phyloP scores from a whole-genome alignment of 2,888 invertebrate genomes.

The Lamellibrachia columna region DNA sequence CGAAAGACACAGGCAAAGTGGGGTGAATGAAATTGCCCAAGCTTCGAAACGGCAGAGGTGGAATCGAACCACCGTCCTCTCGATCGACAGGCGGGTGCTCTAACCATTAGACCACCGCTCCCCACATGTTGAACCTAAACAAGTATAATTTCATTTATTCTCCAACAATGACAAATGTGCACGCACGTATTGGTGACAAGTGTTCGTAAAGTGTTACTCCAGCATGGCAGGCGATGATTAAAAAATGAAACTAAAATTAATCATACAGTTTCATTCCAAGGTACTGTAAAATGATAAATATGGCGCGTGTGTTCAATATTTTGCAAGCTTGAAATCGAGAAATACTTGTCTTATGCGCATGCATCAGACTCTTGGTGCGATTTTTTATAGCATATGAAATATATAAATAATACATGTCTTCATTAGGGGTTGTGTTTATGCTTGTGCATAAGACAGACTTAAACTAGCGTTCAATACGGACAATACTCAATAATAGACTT shows the following conservation, averaged over 20 bases:
- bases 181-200: too few relatives aligned
- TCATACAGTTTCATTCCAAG: neutral
- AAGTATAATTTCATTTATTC: too few relatives aligned
- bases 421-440: neutral
- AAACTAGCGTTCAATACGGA: neutral
- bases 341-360: neutral
- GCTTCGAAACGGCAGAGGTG: too few relatives aligned
- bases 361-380: neutral
- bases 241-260: neutral
- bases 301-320: neutral
- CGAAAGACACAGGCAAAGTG: too few relatives aligned
- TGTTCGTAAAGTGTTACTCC: neutral
- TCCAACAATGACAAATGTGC: too few relatives aligned
- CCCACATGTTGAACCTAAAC: too few relatives aligned
- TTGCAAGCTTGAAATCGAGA: slow-evolving; percentile 6
- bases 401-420: neutral
- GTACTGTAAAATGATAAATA: slow-evolving; percentile 9
- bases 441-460: neutral
- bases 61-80: too few relatives aligned
- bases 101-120: too few relatives aligned
- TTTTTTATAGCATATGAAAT: neutral
- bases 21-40: too few relatives aligned
- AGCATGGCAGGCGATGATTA: neutral
- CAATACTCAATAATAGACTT: too few relatives aligned
- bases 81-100: too few relatives aligned